phyloP scores from a whole-genome alignment of 2,797 vertebrate species.

The Pipistrellus pygmaeus region DNA sequence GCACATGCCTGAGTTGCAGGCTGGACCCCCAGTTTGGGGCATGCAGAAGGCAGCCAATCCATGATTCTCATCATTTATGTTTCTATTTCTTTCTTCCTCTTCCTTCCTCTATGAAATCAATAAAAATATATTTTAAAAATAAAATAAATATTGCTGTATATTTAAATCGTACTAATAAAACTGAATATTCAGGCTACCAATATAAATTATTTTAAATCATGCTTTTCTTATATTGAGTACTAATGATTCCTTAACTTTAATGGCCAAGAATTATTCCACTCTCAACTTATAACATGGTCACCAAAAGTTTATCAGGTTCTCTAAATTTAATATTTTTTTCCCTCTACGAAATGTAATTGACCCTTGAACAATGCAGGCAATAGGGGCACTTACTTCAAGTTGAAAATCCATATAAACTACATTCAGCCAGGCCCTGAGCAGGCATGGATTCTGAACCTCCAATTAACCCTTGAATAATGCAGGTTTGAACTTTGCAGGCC shows the following conservation, averaged over 20 bases:
- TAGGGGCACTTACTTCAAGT: background rate
- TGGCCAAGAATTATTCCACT: background rate
- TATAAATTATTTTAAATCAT: background rate
- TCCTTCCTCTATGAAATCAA: too few relatives aligned
- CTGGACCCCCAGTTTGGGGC: too few relatives aligned
- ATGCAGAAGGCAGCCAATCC: too few relatives aligned
- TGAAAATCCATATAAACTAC: background rate
- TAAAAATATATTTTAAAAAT: too few relatives aligned
- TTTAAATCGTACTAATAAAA: background rate
- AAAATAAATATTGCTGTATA: background rate
- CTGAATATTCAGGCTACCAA: background rate
- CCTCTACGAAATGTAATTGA: background rate
- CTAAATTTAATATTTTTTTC: background rate
- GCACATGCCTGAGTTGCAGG: too few relatives aligned
- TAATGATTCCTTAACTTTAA: background rate
- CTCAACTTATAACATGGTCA: background rate
- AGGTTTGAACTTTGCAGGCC: background rate
- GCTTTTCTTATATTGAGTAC: background rate
- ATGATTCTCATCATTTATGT: too few relatives aligned
- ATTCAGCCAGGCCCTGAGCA: background rate
- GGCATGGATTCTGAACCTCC: background rate
- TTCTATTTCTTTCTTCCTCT: too few relatives aligned
- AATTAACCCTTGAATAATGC: background rate
- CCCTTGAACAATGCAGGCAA: background rate
- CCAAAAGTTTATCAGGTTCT: background rate